Base-by-base conservation (phyloP, 2,797 vertebrate genomes). In the Luscinia megarhynchos region DNA sequence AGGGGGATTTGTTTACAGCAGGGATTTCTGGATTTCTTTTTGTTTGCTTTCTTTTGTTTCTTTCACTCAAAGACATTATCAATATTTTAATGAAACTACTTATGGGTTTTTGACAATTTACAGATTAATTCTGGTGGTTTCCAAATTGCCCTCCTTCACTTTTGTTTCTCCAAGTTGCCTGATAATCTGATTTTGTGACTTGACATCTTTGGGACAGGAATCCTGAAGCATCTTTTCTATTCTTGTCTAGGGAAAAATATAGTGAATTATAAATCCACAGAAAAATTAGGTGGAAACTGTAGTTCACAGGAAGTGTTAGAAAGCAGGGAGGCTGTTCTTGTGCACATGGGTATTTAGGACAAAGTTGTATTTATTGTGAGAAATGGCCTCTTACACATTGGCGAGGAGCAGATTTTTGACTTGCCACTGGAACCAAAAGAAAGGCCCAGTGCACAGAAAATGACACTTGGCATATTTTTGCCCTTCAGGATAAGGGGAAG, bases 1-100 rank as follows among this genome's bases (percentile, higher is more conserved):
- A 69, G n/a, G 66, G 73, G 64, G 57, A 93, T 84, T 92, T 93
- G 59, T 84, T 94, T 87, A 59, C 76, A 89, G 83, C 45, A 66
- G 23, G 38, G 50, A 21, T 89, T 84, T 84, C 67, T 82, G 50
- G 53, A 75, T 67, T 67, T 66, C 51, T 63, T 32, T 67, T 67
- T 53, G n/a, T 75, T 87, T 72, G 13, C 14, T 87, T 69, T 75
- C 3, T 63, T 78, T 68, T 73, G 23, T 70, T 91, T 63, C 45
- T 87, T 81, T 67, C 10, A 4, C 43, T 93, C 23, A 67, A 84
- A 76, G 34, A 76, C 13, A 68, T 46, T 46, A 84, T 94, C 63
- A 94, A 81, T 90, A 95, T 92, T 94, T 94, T 63, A 94, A 72
- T 50, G 30, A 46, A 80, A 73, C 32, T 36, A 59, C 26, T 87